Percentiles rank a stretch among this genome's conserved stretches.
Conservation (phyloP, 2,113 vertebrate genomes). For the Archilochus colubris region DNA sequence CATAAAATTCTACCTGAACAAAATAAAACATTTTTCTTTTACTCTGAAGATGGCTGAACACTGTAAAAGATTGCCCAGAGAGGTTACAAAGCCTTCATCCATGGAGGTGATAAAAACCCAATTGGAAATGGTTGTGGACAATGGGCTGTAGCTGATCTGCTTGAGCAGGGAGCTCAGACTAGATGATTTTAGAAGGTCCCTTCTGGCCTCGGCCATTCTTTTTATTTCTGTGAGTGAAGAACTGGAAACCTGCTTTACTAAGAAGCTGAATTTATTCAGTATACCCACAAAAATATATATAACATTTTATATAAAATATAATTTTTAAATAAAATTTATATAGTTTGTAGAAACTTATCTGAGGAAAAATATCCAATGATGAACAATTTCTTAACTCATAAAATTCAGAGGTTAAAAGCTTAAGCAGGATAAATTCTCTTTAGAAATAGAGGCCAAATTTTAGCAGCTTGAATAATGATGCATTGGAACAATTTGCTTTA, state of each 20-base stretch:
- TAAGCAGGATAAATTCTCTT: neutral
- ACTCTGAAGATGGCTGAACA: neutral
- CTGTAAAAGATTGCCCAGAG: neutral
- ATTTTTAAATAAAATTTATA: neutral
- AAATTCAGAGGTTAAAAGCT: neutral
- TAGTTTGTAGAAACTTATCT: neutral
- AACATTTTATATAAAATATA: too few species aligned
- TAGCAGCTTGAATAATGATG: neutral
- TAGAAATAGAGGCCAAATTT: neutral
- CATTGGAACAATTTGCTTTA: neutral
- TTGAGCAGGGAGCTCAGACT: neutral
- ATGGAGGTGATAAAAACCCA: neutral
- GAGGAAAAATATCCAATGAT: neutral
- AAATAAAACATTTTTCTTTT: neutral
- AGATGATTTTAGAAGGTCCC: neutral
- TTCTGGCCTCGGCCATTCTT: neutral
- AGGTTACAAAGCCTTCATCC: neutral
- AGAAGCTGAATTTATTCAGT: neutral
- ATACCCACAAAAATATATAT: neutral
- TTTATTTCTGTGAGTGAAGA: neutral
- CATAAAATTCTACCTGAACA: neutral
- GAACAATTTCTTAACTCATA: neutral
- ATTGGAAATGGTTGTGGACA: neutral
- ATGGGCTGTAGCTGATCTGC: neutral
- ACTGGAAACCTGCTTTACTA: neutral